These are phyloP conservation scores for Andrena chrysosceles DNA, from an alignment of 2,888 invertebrate species.

Conservation along the genomic window DNA sequence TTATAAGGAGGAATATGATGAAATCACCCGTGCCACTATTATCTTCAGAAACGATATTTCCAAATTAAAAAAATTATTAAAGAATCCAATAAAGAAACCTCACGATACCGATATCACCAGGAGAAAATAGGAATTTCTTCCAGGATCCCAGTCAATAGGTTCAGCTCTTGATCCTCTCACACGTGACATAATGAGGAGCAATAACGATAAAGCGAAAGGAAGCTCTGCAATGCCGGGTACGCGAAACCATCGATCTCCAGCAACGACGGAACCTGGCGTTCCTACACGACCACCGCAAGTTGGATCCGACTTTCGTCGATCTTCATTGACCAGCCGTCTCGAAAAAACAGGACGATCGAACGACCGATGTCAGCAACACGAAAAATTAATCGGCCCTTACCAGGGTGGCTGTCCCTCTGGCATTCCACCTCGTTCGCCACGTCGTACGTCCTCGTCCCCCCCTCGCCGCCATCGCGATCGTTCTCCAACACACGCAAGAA, in stretches of 20 bases:
- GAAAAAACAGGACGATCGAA: slow-evolving; percentile 56
- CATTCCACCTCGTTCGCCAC: slow-evolving; percentile 70
- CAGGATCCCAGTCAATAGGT: neutral
- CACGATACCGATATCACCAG: too few species aligned
- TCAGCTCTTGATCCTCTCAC: slow-evolving; percentile 21
- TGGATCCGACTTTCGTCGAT: slow-evolving; percentile 51
- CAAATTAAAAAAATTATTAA: too few species aligned
- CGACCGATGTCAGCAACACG: slow-evolving; percentile 60
- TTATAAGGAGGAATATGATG: too few species aligned
- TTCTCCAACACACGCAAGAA: slow-evolving; percentile 51
- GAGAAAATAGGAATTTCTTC: too few species aligned
- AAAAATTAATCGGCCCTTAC: slow-evolving; percentile 61
- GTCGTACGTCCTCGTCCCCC: slow-evolving; percentile 53
- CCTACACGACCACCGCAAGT: slow-evolving; percentile 44
- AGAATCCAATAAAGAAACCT: too few species aligned
- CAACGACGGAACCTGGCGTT: slow-evolving; percentile 43
- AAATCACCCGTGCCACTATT: too few species aligned
- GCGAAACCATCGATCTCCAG: slow-evolving; percentile 50
- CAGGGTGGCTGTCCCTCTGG: slow-evolving; percentile 61
- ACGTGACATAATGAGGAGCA: slow-evolving; percentile 22
- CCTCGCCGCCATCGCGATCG: neutral
- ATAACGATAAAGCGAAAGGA: slow-evolving; percentile 47
- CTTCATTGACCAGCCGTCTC: slow-evolving; percentile 45
- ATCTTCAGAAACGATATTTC: too few species aligned
- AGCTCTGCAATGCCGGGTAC: slow-evolving; percentile 26